Evolutionary conservation across 2,888 invertebrate species (phyloP), one percentile per base, ranked within the genome.

Genomic region (Pristionchus maxplancki): DNA sequence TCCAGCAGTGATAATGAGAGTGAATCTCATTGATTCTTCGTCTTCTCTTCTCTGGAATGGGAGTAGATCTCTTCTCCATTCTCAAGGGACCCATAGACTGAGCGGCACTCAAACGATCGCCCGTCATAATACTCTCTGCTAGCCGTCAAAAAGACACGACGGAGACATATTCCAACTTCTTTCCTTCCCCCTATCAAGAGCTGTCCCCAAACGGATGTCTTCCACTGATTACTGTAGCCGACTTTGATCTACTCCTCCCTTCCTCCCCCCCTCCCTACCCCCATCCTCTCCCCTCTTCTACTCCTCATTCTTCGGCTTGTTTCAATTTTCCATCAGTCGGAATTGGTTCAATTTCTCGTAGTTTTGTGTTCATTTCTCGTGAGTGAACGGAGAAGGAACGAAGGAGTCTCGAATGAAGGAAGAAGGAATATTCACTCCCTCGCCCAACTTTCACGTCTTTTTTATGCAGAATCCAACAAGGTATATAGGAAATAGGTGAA

Each of bases 101-200:
- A 34, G 71, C 71, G 71, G 71, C 20, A 34, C 71, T 34, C 71
- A 71, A 71, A 71, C 37, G 71, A 71, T 71, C 71, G 71, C 71
- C 71, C 71, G 71, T 71, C 71, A 71, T 71, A 71, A 71, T 71
- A 71, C 71, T 71, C 71, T 71, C 34, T 71, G 71, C 71, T 71
- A 71, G 71, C 71, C 71, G 71, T 71, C 71, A 71, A 71, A 71
- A 71, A 71, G 71, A 71, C 71, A 37, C 71, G 71, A 71, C 64
- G 71, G 71, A 71, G 71, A 71, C 71, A 71, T 71, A 37, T 71
- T 37, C 37, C 71, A 37, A 37, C 71, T 71, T 71, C 71, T 37
- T 37, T 24, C 71, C 37, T 64, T 64, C 37, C 71, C 37, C 37
- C 71, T 71, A 71, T 71, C 71, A 71, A 37, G 37, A 71, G 71